Evolutionary conservation across 1,140 invertebrate species (phyloP).

Genomic region (Apis cerana): DNA sequence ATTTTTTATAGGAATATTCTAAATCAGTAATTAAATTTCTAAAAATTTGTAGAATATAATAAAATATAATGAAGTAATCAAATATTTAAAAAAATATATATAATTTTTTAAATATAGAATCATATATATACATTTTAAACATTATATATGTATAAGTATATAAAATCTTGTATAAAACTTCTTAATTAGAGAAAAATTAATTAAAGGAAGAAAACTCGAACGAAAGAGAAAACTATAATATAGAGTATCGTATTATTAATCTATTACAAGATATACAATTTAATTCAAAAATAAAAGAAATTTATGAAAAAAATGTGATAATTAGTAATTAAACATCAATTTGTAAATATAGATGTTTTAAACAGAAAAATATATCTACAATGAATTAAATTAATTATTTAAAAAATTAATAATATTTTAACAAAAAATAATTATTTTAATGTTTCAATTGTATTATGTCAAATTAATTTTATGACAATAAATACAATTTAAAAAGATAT

Average conservation of each 20-base stretch:
- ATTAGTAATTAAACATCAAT: neutral
- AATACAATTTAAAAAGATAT: no score
- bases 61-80: neutral
- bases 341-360: neutral
- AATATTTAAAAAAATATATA: neutral
- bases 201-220: constrained; percentile 5
- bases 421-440: neutral
- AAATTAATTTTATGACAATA: no score
- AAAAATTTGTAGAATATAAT: neutral
- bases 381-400: neutral
- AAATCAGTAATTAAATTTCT: neutral
- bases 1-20: neutral
- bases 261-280: neutral
- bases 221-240: constrained; percentile 30
- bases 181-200: constrained; percentile 38
- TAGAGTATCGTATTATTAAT: neutral
- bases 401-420: neutral
- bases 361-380: neutral
- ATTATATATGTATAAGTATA: neutral
- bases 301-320: constrained; percentile 10
- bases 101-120: no score
- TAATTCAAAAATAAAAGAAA: constrained; percentile 21
- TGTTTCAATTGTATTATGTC: neutral
- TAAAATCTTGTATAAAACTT: neutral
- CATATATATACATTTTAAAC: neutral